A percentile compares a stretch with the other conserved stretches of the same genome.
Evolutionary conservation across 2,113 vertebrate genomes (phyloP).

Genomic region (Porphyrio hochstetteri): DNA sequence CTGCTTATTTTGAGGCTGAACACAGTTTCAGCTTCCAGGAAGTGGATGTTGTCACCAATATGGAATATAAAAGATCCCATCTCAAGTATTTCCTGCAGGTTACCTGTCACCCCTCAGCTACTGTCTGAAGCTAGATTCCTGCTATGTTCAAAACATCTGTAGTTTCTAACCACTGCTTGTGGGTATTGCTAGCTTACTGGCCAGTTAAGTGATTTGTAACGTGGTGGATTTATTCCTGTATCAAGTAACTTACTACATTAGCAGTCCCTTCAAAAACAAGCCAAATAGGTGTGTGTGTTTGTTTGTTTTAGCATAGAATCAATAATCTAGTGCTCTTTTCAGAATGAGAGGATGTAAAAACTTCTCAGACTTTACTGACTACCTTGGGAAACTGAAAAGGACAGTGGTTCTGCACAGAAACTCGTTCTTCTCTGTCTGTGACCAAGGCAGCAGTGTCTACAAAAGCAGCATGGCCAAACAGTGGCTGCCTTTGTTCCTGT

Average conservation of each 20-base stretch:
- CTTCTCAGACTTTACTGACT: background rate
- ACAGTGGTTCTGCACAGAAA: background rate
- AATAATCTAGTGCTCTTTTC: background rate
- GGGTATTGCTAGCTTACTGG: background rate
- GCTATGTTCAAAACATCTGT: background rate
- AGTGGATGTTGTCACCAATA: background rate
- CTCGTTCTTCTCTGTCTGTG: background rate
- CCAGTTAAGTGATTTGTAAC: background rate
- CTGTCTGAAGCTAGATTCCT: background rate
- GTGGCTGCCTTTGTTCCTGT: background rate
- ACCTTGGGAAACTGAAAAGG: background rate
- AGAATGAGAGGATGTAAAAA: background rate
- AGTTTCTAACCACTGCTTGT: background rate
- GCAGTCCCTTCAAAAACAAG: background rate
- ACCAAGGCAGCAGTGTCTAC: background rate
- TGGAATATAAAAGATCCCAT: background rate
- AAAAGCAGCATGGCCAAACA: background rate
- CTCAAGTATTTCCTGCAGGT: background rate
- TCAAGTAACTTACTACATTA: background rate
- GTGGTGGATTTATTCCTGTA: background rate
- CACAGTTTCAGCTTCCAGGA: background rate
- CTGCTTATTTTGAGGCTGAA: background rate
- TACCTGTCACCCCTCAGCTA: background rate
- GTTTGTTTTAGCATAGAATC: background rate
- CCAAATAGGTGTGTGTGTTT: background rate